phyloP scores from a whole-genome alignment of 37 sponge, comb jelly and placozoan species.

The Crambe crambe region DNA sequence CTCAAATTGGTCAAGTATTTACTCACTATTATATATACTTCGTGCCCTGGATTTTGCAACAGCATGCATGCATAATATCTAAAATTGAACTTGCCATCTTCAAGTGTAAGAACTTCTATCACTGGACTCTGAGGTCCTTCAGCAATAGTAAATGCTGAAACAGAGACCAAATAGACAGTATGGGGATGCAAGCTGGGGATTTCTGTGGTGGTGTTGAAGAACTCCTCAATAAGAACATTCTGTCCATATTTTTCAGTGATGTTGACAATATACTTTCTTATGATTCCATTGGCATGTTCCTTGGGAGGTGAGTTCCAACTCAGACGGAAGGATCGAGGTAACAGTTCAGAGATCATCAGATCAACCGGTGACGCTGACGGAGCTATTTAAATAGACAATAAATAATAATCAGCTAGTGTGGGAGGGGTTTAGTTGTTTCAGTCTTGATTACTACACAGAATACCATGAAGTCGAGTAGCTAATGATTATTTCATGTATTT shows the following conservation, averaged over 20 bases:
- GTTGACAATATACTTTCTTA: constrained; percentile 15
- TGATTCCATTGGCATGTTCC: constrained; percentile 24
- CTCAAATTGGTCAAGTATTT: too few species aligned
- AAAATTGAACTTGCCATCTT: background rate
- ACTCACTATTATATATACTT: too few species aligned
- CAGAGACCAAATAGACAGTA: background rate
- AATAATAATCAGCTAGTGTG: background rate
- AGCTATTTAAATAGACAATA: background rate
- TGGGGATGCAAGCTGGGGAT: background rate
- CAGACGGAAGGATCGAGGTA: background rate
- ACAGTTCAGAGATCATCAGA: background rate
- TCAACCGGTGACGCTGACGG: background rate
- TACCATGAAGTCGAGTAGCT: too few species aligned
- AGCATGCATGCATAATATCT: too few species aligned
- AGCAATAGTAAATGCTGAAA: constrained; percentile 1
- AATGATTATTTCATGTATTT: too few species aligned
- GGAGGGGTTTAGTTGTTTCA: too few species aligned
- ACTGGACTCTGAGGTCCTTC: background rate
- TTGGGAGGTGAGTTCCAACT: constrained; percentile 18
- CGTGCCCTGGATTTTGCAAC: too few species aligned
- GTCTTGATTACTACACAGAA: too few species aligned
- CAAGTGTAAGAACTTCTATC: background rate
- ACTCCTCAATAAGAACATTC: background rate
- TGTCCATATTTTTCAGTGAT: background rate
- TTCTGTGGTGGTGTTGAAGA: background rate